Evolutionary conservation across 2,888 invertebrate species (phyloP).

Genomic region (Platycheirus albimanus): DNA sequence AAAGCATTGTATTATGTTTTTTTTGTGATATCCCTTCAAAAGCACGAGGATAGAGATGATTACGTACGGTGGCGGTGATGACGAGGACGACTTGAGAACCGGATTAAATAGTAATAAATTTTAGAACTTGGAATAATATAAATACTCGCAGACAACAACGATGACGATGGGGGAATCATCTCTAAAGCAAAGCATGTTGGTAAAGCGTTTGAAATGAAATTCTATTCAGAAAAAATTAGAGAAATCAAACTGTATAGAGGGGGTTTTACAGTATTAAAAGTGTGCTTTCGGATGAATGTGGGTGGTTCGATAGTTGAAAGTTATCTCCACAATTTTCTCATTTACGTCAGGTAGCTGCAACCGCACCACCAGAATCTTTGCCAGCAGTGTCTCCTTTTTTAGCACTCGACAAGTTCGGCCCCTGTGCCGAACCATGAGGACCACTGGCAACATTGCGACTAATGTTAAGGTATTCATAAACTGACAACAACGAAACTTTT

Average conservation of each 20-base stretch:
- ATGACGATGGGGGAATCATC: background rate
- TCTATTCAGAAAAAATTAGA: background rate
- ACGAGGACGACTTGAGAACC: constrained; percentile 38
- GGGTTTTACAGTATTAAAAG: too few relatives aligned
- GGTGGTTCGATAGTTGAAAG: too few relatives aligned
- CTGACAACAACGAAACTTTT: too few relatives aligned
- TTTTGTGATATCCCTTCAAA: background rate
- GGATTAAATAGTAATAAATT: constrained; percentile 66
- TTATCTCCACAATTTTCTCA: too few relatives aligned
- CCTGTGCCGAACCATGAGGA: too few relatives aligned
- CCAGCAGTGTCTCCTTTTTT: too few relatives aligned
- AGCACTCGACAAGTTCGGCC: too few relatives aligned
- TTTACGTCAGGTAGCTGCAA: too few relatives aligned
- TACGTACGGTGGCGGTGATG: too few relatives aligned
- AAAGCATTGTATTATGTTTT: background rate
- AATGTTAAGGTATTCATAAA: too few relatives aligned
- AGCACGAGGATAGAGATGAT: background rate
- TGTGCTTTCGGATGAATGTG: constrained; percentile 21
- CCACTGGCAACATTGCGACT: too few relatives aligned
- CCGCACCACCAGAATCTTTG: too few relatives aligned
- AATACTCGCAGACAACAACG: constrained; percentile 7
- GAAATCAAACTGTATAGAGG: background rate
- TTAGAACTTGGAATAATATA: constrained; percentile 33
- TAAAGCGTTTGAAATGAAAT: constrained; percentile 27
- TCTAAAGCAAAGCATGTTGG: background rate